These are phyloP conservation scores for Octodon degus DNA, from an alignment of 2,113 vertebrate species.

Conservation along the genomic window DNA sequence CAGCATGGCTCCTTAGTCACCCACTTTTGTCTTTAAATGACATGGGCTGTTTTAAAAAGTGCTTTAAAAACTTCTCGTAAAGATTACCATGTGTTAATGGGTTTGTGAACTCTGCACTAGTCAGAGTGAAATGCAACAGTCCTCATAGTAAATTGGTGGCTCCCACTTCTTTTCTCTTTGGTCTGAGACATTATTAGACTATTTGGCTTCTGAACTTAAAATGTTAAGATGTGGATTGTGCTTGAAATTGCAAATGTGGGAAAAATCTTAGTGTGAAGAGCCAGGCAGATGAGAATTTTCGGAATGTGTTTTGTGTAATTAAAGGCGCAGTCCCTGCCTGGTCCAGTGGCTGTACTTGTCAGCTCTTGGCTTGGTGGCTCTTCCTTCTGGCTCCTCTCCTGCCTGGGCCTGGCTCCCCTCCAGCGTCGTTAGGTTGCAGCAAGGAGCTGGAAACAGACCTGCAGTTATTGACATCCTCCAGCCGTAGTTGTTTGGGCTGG, in stretches of 20 bases:
- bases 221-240: slow-evolving; percentile 67
- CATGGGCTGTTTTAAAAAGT: background rate
- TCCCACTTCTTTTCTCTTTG: background rate
- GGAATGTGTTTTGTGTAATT: slow-evolving; percentile 73
- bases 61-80: background rate
- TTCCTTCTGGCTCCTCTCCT: slow-evolving; percentile 74
- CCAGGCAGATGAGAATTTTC: slow-evolving; percentile 79
- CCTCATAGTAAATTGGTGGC: background rate
- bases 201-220: slow-evolving; percentile 71
- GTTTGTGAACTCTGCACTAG: background rate
- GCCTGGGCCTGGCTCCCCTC: slow-evolving; percentile 72
- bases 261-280: slow-evolving; percentile 72
- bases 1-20: background rate
- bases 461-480: slow-evolving; percentile 75
- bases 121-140: background rate
- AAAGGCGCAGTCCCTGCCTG: slow-evolving; percentile 66
- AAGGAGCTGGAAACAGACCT: slow-evolving; percentile 75
- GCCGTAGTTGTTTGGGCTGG: slow-evolving; percentile 61
- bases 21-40: background rate
- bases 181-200: background rate
- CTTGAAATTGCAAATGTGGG: slow-evolving; percentile 65
- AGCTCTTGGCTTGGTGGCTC: slow-evolving; percentile 60
- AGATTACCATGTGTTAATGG: background rate
- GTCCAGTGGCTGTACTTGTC: slow-evolving; percentile 58
- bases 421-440: slow-evolving; percentile 80